A percentile compares a stretch with the other conserved stretches of the same genome.
Evolutionary conservation across 2,797 vertebrate species (phyloP).

Genomic region (Sphaeramia orbicularis): DNA sequence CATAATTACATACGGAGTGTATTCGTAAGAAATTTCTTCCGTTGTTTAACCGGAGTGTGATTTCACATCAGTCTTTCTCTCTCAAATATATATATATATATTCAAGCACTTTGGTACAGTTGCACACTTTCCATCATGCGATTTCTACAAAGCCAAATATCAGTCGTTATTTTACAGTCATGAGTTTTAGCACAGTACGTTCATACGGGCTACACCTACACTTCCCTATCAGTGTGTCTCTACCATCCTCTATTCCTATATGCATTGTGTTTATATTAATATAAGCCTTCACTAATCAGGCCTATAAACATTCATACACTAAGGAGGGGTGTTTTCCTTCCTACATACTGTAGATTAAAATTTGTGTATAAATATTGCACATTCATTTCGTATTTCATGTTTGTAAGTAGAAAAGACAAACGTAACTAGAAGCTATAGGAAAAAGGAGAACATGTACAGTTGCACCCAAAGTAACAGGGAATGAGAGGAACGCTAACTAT

Average conservation of each 20-base stretch:
- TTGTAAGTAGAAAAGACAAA: slow-evolving; percentile 50
- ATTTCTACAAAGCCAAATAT: slow-evolving; percentile 62
- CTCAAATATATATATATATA: slow-evolving; percentile 39
- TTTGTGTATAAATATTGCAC: slow-evolving; percentile 77
- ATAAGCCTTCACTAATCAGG: slow-evolving; percentile 19
- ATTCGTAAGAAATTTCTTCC: slow-evolving; percentile 36
- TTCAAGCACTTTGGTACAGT: slow-evolving; percentile 66
- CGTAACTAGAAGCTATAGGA: slow-evolving; percentile 50
- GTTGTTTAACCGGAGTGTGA: slow-evolving; percentile 40
- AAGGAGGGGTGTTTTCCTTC: slow-evolving; percentile 42
- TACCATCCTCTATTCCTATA: slow-evolving; percentile 42
- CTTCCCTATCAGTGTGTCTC: slow-evolving; percentile 64
- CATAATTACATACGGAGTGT: slow-evolving; percentile 43
- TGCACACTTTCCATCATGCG: slow-evolving; percentile 60
- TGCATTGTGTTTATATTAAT: slow-evolving; percentile 2
- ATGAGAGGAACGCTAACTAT: slow-evolving; percentile 27
- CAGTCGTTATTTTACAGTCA: slow-evolving; percentile 33
- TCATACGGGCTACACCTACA: slow-evolving; percentile 51
- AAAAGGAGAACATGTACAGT: slow-evolving; percentile 40
- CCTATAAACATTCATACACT: slow-evolving; percentile 62
- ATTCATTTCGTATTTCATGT: slow-evolving; percentile 77
- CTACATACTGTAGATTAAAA: slow-evolving; percentile 60
- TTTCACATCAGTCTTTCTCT: slow-evolving; percentile 5
- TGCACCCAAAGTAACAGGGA: slow-evolving; percentile 38
- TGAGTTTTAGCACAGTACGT: slow-evolving; percentile 47